phyloP scores from a whole-genome alignment of 2,113 vertebrate genomes.

The Etheostoma spectabile region DNA sequence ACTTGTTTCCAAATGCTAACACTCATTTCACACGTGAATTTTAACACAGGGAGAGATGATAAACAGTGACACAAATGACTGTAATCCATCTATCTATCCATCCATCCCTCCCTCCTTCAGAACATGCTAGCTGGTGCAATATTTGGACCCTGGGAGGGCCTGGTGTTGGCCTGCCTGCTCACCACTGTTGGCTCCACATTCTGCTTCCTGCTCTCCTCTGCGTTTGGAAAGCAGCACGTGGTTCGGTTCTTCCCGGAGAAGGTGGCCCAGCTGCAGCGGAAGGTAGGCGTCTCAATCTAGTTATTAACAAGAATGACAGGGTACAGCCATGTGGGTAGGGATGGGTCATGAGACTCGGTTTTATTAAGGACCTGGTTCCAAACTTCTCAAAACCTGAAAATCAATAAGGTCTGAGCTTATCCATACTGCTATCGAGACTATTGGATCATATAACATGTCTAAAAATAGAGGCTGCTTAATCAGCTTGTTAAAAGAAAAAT shows the following conservation, averaged over 20 bases:
- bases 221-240: conserved; percentile 91
- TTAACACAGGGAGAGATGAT: background rate
- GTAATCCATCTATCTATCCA: background rate
- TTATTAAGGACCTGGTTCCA: too few species aligned
- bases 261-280: conserved; percentile 90
- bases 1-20: too few species aligned
- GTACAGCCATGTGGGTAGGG: too few species aligned
- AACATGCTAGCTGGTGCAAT: conserved; percentile 95
- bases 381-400: too few species aligned
- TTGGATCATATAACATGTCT: too few species aligned
- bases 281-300: conserved; percentile 81
- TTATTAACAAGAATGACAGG: too few species aligned
- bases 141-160: conserved; percentile 94
- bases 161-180: conserved; percentile 89
- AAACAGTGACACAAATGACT: background rate
- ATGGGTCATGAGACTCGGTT: too few species aligned
- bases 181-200: conserved; percentile 90
- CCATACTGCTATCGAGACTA: too few species aligned
- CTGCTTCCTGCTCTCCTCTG: conserved; percentile 92
- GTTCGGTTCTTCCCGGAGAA: conserved; percentile 89
- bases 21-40: too few species aligned
- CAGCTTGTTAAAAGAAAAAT: too few species aligned
- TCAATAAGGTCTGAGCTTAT: too few species aligned
- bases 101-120: conserved; percentile 72
- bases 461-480: too few species aligned